Percentiles rank a stretch among this genome's conserved stretches.
phyloP scores from a whole-genome alignment of 1,140 invertebrate genomes.

The Drosophila pandora region DNA sequence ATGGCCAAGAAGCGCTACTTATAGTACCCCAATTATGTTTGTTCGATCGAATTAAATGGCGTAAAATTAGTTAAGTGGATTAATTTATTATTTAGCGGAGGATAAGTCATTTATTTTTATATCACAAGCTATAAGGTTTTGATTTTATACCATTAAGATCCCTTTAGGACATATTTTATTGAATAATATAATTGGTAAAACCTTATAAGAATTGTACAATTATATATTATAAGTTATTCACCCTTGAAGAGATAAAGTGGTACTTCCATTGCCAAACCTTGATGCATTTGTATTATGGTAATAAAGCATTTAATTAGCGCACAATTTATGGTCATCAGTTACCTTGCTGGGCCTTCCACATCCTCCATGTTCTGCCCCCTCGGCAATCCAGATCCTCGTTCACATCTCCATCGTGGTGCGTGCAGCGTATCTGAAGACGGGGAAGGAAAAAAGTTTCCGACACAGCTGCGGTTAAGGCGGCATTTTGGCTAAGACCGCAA shows the following conservation, averaged over 20 bases:
- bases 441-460: constrained; percentile 25
- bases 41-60: background rate
- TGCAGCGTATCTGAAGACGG: constrained; percentile 44
- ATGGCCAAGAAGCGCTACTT: constrained; percentile 31
- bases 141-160: background rate
- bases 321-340: constrained; percentile 62
- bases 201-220: background rate
- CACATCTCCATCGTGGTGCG: constrained; percentile 45
- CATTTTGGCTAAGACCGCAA: constrained; percentile 42
- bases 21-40: background rate
- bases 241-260: constrained; percentile 7
- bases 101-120: background rate
- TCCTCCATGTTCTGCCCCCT: constrained; percentile 2
- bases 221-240: constrained; percentile 1
- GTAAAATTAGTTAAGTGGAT: constrained; percentile 8
- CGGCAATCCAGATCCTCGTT: constrained; percentile 33
- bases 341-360: constrained; percentile 11
- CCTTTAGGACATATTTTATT: background rate
- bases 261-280: constrained; percentile 18
- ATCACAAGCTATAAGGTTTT: background rate
- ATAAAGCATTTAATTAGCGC: constrained; percentile 69
- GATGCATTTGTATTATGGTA: constrained; percentile 47
- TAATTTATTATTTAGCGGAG: background rate
- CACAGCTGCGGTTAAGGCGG: constrained; percentile 62
- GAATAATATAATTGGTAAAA: background rate